A percentile compares a stretch with the other conserved stretches of the same genome.
Conservation (phyloP, 2,888 invertebrate species). For the Eupithecia subfuscata region DNA sequence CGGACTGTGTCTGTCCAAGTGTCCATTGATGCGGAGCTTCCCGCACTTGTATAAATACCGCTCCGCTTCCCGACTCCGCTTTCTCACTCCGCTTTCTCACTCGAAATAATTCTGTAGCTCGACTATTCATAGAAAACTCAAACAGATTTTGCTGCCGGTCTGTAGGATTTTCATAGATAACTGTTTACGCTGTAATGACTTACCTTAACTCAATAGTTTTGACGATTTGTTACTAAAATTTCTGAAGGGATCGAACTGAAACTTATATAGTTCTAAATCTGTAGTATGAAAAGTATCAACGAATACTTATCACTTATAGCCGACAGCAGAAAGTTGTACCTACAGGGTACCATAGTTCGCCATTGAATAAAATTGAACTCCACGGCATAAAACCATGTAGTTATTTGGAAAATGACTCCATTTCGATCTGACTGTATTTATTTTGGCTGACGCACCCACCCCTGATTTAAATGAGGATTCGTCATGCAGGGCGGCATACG, state of each 20-base stretch:
- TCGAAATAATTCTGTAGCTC: neutral
- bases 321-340: neutral
- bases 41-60: neutral
- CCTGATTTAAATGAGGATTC: conserved; percentile 48
- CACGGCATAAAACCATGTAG: neutral
- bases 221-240: neutral
- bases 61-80: no score
- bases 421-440: conserved; percentile 68
- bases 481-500: conserved; percentile 25
- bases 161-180: neutral
- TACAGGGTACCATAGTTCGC: neutral
- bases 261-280: neutral
- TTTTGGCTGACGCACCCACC: conserved; percentile 53
- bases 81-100: neutral
- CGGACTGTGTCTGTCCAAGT: neutral
- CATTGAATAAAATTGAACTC: neutral
- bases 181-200: neutral
- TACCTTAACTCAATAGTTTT: neutral
- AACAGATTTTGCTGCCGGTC: neutral
- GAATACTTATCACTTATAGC: neutral
- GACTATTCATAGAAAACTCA: neutral
- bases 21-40: no score
- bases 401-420: conserved; percentile 63
- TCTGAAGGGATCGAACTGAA: neutral
- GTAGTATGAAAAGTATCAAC: neutral